Conservation (phyloP, 2,113 vertebrate species). For the Bettongia penicillata region DNA sequence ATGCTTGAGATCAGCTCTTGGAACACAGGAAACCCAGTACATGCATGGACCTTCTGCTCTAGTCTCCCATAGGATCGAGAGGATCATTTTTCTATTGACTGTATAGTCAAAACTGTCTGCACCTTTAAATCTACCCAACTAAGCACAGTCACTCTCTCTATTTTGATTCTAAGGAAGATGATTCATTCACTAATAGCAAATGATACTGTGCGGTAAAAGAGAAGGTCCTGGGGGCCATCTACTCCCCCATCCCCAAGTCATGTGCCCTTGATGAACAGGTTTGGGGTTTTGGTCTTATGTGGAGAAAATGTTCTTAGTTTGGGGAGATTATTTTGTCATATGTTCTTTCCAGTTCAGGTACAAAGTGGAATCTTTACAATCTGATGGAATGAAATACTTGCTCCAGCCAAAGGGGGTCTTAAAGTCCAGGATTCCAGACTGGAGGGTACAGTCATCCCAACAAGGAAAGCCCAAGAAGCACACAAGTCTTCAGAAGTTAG, state of each 20-base stretch:
- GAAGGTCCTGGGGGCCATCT: neutral
- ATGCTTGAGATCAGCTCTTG: neutral
- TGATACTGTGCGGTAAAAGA: neutral
- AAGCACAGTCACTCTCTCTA: neutral
- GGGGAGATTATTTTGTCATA: too few species aligned
- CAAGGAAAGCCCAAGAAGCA: neutral
- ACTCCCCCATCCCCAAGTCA: neutral
- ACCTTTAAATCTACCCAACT: neutral
- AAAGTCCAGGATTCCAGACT: neutral
- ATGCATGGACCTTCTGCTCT: neutral
- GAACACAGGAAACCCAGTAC: neutral
- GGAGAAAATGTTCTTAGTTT: neutral
- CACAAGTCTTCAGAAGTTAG: neutral
- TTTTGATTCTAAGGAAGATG: neutral
- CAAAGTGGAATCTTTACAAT: neutral
- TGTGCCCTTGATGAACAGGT: neutral
- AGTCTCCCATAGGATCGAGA: neutral
- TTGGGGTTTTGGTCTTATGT: neutral
- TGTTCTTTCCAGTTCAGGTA: too few species aligned
- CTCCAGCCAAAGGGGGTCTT: neutral
- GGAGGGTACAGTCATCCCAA: neutral
- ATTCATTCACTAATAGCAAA: neutral
- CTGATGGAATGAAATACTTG: neutral
- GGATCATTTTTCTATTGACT: neutral
- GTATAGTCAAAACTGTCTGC: neutral